phyloP scores from a whole-genome alignment of 1,140 invertebrate genomes.

The Caenorhabditis latens region DNA sequence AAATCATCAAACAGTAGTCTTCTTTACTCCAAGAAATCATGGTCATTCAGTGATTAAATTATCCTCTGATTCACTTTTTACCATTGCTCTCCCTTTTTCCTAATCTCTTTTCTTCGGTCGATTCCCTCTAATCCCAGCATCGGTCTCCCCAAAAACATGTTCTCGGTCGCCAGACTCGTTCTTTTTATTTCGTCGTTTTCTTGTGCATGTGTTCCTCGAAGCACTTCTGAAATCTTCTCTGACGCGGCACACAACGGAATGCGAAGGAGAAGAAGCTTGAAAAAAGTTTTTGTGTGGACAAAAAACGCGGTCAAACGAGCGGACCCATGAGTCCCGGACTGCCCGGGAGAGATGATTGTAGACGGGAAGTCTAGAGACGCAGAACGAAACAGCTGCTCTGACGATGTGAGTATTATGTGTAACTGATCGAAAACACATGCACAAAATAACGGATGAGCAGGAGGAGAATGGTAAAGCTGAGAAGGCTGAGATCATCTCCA shows the following conservation, averaged over 20 bases:
- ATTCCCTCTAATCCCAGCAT: slow-evolving; percentile 10
- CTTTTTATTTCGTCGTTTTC: slow-evolving; percentile 6
- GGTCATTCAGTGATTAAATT: background rate
- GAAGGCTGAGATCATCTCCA: slow-evolving; percentile 3
- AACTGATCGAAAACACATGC: slow-evolving; percentile 55
- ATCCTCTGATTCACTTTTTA: slow-evolving; percentile 9
- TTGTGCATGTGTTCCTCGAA: slow-evolving; percentile 49
- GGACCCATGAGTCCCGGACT: background rate
- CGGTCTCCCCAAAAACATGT: slow-evolving; percentile 36
- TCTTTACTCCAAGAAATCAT: background rate
- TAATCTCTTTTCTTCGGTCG: background rate
- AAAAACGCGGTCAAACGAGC: slow-evolving; percentile 54
- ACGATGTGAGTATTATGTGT: slow-evolving; percentile 54
- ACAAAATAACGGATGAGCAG: slow-evolving; percentile 37
- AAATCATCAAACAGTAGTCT: background rate
- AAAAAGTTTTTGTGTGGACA: slow-evolving; percentile 37
- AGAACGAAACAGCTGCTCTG: slow-evolving; percentile 39
- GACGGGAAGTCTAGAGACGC: slow-evolving; percentile 8
- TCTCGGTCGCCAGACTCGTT: slow-evolving; percentile 35
- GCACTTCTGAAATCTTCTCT: slow-evolving; percentile 42
- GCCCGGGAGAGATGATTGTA: background rate
- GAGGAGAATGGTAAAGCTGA: slow-evolving; percentile 30
- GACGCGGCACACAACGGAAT: background rate
- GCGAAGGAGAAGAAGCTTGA: background rate
- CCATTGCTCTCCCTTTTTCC: background rate